phyloP scores from a whole-genome alignment of 2,888 invertebrate genomes.

The Phania funesta region DNA sequence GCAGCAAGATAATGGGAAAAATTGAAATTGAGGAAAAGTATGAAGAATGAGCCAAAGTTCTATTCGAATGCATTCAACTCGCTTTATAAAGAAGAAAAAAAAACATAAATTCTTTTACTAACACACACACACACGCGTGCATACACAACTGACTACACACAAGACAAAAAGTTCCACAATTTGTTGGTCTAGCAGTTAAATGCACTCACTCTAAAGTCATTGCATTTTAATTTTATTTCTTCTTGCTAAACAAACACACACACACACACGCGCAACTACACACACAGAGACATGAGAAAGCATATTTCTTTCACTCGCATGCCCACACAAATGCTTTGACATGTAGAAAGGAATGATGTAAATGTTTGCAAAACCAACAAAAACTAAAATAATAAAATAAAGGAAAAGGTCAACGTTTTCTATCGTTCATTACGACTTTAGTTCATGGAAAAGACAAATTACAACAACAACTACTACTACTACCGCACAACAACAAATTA shows the following conservation, averaged over 20 bases:
- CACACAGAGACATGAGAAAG: conserved; percentile 9
- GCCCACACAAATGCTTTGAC: conserved; percentile 6
- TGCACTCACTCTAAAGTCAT: conserved; percentile 67
- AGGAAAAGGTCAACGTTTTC: conserved; percentile 65
- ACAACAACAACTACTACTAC: conserved; percentile 2
- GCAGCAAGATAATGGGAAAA: conserved; percentile 9
- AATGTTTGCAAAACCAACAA: conserved; percentile 33
- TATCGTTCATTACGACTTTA: conserved; percentile 53
- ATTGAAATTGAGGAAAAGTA: not conserved
- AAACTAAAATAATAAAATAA: conserved; percentile 33
- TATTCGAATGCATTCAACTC: conserved; percentile 60
- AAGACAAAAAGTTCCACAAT: conserved; percentile 26
- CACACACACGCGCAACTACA: conserved; percentile 22
- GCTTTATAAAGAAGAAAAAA: conserved; percentile 26
- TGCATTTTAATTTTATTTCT: conserved; percentile 50
- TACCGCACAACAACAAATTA: conserved; percentile 28
- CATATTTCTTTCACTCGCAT: conserved; percentile 20
- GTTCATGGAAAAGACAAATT: conserved; percentile 25
- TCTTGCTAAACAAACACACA: conserved; percentile 27
- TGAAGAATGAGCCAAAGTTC: conserved; percentile 44
- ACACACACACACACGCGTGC: conserved; percentile 8
- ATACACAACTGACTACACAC: not conserved
- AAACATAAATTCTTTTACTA: conserved; percentile 36
- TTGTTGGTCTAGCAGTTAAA: conserved; percentile 65
- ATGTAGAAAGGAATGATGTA: conserved; percentile 50